These are phyloP conservation scores for Pyrgus malvae DNA, from an alignment of 2,888 invertebrate species.

Conservation along the genomic window DNA sequence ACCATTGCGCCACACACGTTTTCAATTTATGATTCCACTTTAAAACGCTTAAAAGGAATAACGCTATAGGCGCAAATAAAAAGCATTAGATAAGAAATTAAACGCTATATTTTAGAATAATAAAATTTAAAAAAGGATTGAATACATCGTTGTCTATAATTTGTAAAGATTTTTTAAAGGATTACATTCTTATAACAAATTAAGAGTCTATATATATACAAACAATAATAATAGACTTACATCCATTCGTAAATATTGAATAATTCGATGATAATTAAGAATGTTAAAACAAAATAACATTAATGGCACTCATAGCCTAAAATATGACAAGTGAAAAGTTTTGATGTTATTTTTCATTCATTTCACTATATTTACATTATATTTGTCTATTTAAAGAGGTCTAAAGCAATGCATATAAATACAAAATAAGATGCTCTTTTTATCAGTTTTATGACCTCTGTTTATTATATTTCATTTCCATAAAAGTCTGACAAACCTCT, in stretches of 20 bases:
- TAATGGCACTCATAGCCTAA: conserved; percentile 79
- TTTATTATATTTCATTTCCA: background rate
- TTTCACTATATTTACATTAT: conserved; percentile 26
- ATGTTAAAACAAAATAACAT: conserved; percentile 56
- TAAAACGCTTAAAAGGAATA: background rate
- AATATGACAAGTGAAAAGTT: conserved; percentile 48
- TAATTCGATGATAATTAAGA: conserved; percentile 41
- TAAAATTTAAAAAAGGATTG: conserved; percentile 45
- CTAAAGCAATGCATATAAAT: background rate
- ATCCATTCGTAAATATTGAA: conserved; percentile 37
- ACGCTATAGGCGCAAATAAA: conserved; percentile 26
- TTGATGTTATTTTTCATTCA: conserved; percentile 25
- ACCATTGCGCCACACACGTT: too few relatives aligned
- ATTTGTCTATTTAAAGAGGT: background rate
- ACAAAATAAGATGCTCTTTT: too few relatives aligned
- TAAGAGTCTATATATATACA: conserved; percentile 33
- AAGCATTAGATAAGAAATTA: conserved; percentile 31
- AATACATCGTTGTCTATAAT: conserved; percentile 52
- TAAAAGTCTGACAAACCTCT: background rate
- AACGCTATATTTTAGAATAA: conserved; percentile 36
- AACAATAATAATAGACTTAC: conserved; percentile 22
- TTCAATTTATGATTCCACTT: too few relatives aligned
- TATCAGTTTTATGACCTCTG: too few relatives aligned
- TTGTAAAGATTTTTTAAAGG: conserved; percentile 33
- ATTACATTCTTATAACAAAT: conserved; percentile 38